Evolutionary conservation across 2,888 invertebrate genomes (phyloP), one percentile per base, ranked within the genome.

Genomic region (Brassicogethes aeneus): DNA sequence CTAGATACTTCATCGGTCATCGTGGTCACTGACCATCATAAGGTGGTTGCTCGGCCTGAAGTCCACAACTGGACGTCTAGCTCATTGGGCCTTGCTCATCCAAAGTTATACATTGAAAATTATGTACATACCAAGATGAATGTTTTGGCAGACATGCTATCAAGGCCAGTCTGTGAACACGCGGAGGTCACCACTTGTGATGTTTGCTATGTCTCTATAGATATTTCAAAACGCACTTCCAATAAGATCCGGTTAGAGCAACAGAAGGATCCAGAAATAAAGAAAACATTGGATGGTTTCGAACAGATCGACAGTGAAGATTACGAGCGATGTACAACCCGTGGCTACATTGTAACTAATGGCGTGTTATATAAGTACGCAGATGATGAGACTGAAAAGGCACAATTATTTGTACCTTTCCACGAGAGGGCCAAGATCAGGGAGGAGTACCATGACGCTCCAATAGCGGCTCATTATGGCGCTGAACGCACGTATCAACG

Each of bases 11-110:
- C n/a, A n/a, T n/a, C n/a, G n/a, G n/a, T n/a, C n/a, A n/a, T n/a
- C n/a, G n/a, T n/a, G n/a, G n/a, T n/a, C n/a, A n/a, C n/a, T n/a
- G n/a, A 16, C 16, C 30, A 41, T 15, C 41, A 41, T 15, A 37
- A 41, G 15, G 39, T 39, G 66, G 63, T 44, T 71, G 3, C 43
- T 63, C 43, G 50, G 50, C 1, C 17, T 67, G 2, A 67, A 68
- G 43, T 55, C 67, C 3, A 63, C 64, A 0, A 55, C 59, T 3
- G 66, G 67, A n/a, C 43, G 69, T 15, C 44, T 73, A 0, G 63
- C 61, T 0, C 47, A 70, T 29, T 72, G 70, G 71, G 64, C 64
- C 0, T 34, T 71, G 10, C 44, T 51, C 10, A 42, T 72, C 2
- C 64, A 68, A 46, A 45, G 55, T 1, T 68, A 56, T 43, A 53